phyloP scores from a whole-genome alignment of 2,797 vertebrate species.

The Cossypha polioptera region DNA sequence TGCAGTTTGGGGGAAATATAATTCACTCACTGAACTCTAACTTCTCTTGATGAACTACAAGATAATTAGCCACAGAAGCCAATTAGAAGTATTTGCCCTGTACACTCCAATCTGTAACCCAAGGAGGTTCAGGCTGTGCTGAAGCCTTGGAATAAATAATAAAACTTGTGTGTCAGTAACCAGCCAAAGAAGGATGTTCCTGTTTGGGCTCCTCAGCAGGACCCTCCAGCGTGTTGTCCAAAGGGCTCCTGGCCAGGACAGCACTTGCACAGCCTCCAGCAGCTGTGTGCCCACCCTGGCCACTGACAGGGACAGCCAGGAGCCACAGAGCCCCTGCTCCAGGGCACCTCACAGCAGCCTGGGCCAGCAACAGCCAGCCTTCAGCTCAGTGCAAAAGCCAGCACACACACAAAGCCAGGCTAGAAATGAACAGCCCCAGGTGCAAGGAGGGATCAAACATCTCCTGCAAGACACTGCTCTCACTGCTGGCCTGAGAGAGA shows the following conservation, averaged over 20 bases:
- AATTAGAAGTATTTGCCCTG: background rate
- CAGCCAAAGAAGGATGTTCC: accelerated
- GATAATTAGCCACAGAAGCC: background rate
- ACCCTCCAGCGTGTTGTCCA: no score
- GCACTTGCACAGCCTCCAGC: accelerated
- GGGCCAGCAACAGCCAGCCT: background rate
- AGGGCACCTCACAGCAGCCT: background rate
- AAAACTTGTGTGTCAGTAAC: background rate
- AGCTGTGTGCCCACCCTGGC: accelerated
- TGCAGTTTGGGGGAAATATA: background rate
- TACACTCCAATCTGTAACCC: background rate
- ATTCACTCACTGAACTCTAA: background rate
- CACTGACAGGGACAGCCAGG: background rate
- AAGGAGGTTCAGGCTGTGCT: background rate
- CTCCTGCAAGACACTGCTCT: background rate
- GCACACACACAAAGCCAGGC: background rate
- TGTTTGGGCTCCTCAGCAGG: background rate
- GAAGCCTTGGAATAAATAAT: background rate
- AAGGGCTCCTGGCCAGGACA: background rate
- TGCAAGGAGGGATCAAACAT: background rate
- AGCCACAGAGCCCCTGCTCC: background rate
- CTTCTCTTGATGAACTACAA: background rate
- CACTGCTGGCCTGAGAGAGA: no score
- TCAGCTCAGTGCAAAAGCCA: accelerated
- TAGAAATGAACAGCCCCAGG: accelerated